Evolutionary conservation across 2,113 vertebrate species (phyloP).

Genomic region (Esox niger): DNA sequence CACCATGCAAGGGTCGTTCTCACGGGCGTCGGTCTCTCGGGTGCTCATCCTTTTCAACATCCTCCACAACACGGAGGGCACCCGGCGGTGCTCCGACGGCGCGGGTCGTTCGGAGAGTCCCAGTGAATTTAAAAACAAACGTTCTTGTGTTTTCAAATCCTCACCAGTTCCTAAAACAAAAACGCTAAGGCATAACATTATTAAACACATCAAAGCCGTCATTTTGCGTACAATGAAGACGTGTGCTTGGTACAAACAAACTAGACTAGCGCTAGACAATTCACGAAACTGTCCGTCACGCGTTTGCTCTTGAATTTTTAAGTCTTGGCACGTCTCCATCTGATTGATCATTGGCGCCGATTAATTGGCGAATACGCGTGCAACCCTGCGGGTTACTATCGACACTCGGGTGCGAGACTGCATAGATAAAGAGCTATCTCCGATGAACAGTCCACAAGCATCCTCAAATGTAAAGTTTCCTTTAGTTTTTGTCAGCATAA

Average conservation of each 20-base stretch:
- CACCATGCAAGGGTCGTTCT: conserved; percentile 73
- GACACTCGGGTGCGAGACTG: background rate
- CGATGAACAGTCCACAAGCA: background rate
- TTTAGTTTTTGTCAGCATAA: background rate
- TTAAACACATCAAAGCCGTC: conserved; percentile 6
- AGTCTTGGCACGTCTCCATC: background rate
- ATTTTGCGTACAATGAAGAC: background rate
- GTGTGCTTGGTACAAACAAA: background rate
- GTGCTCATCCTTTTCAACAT: conserved; percentile 71
- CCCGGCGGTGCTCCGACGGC: conserved; percentile 42
- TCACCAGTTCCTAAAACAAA: conserved; percentile 5
- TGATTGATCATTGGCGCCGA: conserved; percentile 1
- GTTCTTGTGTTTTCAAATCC: conserved; percentile 59
- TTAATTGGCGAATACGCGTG: background rate
- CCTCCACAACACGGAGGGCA: conserved; percentile 82
- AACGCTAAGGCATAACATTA: conserved; percentile 9
- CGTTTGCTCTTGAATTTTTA: background rate
- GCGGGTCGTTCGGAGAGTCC: conserved; percentile 70
- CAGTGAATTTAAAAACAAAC: conserved; percentile 67
- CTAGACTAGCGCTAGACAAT: background rate
- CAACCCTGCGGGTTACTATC: background rate
- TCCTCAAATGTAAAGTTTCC: too few species aligned
- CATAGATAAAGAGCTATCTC: background rate
- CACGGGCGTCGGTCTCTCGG: conserved; percentile 6
- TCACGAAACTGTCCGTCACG: background rate